Percentiles rank a stretch among this genome's conserved stretches.
Evolutionary conservation across 2,888 invertebrate species (phyloP).

Genomic region (Hypolimnas misippus): DNA sequence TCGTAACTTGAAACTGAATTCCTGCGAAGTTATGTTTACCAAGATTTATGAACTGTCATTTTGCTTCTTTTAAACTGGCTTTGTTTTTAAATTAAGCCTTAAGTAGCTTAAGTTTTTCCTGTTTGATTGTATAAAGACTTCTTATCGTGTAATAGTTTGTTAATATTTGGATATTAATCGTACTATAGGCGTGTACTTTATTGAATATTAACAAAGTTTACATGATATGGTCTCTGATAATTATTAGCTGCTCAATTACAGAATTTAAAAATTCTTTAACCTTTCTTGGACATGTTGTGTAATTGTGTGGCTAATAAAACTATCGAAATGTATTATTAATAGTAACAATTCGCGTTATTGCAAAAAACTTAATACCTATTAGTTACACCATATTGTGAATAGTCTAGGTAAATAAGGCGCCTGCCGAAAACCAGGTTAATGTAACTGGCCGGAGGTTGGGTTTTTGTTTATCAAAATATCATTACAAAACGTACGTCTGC

Average conservation of each 20-base stretch:
- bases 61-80: slow-evolving; percentile 27
- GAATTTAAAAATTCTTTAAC: slow-evolving; percentile 5
- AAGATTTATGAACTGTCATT: slow-evolving; percentile 20
- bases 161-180: slow-evolving; percentile 17
- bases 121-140: slow-evolving; percentile 30
- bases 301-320: slow-evolving; percentile 36
- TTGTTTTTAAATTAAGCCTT: slow-evolving; percentile 20
- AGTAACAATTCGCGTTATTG: slow-evolving; percentile 18
- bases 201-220: slow-evolving; percentile 28
- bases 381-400: slow-evolving; percentile 11
- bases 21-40: slow-evolving; percentile 12
- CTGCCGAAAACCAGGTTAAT: slow-evolving; percentile 21
- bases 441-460: slow-evolving; percentile 17
- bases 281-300: slow-evolving; percentile 8
- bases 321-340: slow-evolving; percentile 19
- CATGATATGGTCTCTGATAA: slow-evolving; percentile 28
- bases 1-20: background rate
- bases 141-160: slow-evolving; percentile 31
- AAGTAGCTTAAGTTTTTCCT: slow-evolving; percentile 29
- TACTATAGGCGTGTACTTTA: slow-evolving; percentile 29
- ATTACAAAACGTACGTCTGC: background rate
- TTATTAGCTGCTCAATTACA: slow-evolving; percentile 36
- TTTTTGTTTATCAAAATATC: slow-evolving; percentile 10
- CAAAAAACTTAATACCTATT: slow-evolving; percentile 17
- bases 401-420: slow-evolving; percentile 17